phyloP scores from a whole-genome alignment of 30 jellyfish, hydroid and myxozoan genomes.

The Calvadosia cruxmelitensis region DNA sequence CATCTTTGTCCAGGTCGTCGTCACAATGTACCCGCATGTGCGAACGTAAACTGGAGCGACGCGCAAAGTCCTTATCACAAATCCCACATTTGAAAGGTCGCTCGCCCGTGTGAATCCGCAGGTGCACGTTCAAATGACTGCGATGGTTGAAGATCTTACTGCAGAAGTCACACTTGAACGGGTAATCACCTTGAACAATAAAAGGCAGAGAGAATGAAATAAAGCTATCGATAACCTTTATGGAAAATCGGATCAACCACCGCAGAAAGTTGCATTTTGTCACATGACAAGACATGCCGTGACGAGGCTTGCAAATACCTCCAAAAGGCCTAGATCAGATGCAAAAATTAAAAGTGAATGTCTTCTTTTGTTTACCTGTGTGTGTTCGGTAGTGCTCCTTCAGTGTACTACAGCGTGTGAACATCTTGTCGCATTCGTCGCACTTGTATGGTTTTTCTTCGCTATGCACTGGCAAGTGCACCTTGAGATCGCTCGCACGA shows the following conservation, averaged over 20 bases:
- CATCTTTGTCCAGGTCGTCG: neutral
- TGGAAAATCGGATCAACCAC: no score
- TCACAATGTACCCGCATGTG: slow-evolving; percentile 59
- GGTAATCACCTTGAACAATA: slow-evolving; percentile 52
- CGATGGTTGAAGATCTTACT: slow-evolving; percentile 87
- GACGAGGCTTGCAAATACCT: no score
- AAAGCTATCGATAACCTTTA: no score
- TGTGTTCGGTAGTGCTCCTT: slow-evolving; percentile 77
- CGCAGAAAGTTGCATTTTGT: no score
- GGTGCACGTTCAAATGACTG: slow-evolving; percentile 79
- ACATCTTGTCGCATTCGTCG: slow-evolving; percentile 64
- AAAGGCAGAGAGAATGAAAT: no score
- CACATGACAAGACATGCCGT: no score
- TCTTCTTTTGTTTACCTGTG: no score
- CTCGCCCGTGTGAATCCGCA: slow-evolving; percentile 93
- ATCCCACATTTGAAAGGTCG: slow-evolving; percentile 60
- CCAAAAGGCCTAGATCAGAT: no score
- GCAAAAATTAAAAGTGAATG: no score
- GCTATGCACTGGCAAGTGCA: slow-evolving; percentile 69
- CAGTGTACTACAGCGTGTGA: slow-evolving; percentile 67
- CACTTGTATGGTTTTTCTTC: slow-evolving; percentile 90
- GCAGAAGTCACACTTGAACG: slow-evolving; percentile 78
- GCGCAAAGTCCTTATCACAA: slow-evolving; percentile 76
- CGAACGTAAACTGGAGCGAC: slow-evolving; percentile 64
- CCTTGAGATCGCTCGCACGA: slow-evolving; percentile 79